Evolutionary conservation across 2,113 vertebrate species (phyloP).

Genomic region (Crotophaga sulcirostris): DNA sequence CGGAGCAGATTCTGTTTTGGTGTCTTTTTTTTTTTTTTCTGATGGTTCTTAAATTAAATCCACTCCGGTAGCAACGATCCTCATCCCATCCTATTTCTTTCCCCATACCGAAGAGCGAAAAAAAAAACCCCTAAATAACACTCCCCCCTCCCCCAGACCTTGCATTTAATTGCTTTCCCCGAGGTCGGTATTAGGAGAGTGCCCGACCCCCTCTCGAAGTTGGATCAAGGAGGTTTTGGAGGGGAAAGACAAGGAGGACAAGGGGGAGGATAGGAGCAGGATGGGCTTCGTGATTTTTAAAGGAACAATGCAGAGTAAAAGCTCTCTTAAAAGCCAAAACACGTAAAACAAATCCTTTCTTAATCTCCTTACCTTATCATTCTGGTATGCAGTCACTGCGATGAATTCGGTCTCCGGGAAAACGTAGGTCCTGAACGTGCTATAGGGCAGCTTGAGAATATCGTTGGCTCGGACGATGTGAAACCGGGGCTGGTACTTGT

Average conservation of each 20-base stretch:
- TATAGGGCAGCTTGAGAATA: slow-evolving; percentile 96
- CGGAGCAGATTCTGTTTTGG: neutral
- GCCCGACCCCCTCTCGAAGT: neutral
- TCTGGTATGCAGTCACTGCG: slow-evolving; percentile 98
- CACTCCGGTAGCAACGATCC: neutral
- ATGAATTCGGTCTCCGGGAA: slow-evolving; percentile 99
- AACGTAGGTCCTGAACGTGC: slow-evolving; percentile 97
- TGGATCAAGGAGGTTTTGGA: neutral
- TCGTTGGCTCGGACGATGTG: slow-evolving; percentile 98
- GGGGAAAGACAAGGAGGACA: neutral
- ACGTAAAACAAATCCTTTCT: slow-evolving; percentile 58
- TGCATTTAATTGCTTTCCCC: neutral
- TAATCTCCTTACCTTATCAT: slow-evolving; percentile 91
- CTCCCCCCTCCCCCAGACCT: too few species aligned
- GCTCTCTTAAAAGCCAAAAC: slow-evolving; percentile 51
- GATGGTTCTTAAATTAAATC: slow-evolving; percentile 10
- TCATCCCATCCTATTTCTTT: neutral
- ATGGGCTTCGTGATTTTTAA: slow-evolving; percentile 20
- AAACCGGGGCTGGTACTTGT: slow-evolving; percentile 98
- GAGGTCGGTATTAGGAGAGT: neutral
- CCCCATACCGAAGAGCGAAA: neutral
- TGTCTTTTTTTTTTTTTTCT: neutral
- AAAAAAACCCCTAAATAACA: neutral
- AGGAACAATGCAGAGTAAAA: slow-evolving; percentile 35
- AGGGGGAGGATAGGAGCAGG: neutral